Percentiles rank a stretch among this genome's conserved stretches.
phyloP scores from a whole-genome alignment of 2,888 invertebrate genomes.

The Leptinotarsa haldemani region DNA sequence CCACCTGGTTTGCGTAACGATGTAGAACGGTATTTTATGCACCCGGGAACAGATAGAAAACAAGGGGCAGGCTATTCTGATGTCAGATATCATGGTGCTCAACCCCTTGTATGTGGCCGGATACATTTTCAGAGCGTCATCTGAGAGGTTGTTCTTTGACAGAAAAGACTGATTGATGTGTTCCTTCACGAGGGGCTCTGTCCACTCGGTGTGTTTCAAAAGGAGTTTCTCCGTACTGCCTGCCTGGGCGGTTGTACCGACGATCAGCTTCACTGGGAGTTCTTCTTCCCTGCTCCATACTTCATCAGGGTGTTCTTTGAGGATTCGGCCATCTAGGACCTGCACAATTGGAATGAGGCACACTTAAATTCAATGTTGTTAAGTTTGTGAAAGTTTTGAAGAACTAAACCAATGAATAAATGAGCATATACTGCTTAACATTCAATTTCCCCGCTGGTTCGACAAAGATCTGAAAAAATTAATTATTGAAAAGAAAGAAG shows the following conservation, averaged over 20 bases:
- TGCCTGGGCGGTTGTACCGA: constrained; percentile 81
- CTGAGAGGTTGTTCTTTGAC: constrained; percentile 73
- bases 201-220: constrained; percentile 75
- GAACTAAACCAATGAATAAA: no score
- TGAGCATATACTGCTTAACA: no score
- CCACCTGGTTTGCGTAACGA: constrained; percentile 75
- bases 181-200: constrained; percentile 73
- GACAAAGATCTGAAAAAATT: no score
- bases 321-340: constrained; percentile 75
- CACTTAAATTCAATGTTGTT: no score
- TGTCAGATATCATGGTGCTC: constrained; percentile 80
- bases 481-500: no score
- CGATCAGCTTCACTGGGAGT: constrained; percentile 69
- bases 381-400: no score
- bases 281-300: constrained; percentile 70
- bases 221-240: constrained; percentile 74
- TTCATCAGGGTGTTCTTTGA: constrained; percentile 76
- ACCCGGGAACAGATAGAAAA: constrained; percentile 75
- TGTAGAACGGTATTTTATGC: constrained; percentile 77
- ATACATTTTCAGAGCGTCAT: constrained; percentile 74
- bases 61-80: constrained; percentile 84
- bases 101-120: constrained; percentile 76
- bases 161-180: constrained; percentile 75
- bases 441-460: no score
- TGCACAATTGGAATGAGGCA: constrained; percentile 19